phyloP scores from a whole-genome alignment of 2,888 invertebrate species.

The Masnerella sp. region DNA sequence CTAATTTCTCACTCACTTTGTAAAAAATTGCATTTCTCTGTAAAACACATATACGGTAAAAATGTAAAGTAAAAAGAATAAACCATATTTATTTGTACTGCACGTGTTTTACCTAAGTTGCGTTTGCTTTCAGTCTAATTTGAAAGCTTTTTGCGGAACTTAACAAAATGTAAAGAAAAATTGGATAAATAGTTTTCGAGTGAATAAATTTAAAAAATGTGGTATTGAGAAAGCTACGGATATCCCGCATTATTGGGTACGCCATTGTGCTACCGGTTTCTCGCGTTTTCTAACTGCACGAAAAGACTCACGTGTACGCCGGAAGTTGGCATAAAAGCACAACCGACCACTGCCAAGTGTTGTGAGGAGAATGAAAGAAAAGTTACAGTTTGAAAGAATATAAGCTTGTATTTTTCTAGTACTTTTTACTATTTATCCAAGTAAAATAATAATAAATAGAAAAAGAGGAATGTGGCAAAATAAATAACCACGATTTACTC shows the following conservation, averaged over 20 bases:
- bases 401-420: conserved; percentile 23
- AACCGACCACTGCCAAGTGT: conserved; percentile 62
- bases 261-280: conserved; percentile 63
- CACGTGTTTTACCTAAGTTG: neutral
- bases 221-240: conserved; percentile 39
- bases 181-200: conserved; percentile 38
- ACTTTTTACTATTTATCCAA: conserved; percentile 7
- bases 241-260: conserved; percentile 56
- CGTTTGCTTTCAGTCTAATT: conserved; percentile 5
- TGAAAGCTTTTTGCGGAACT: conserved; percentile 11
- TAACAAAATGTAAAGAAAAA: conserved; percentile 35
- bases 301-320: conserved; percentile 50
- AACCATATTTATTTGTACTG: neutral
- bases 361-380: conserved; percentile 39
- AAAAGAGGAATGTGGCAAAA: neutral
- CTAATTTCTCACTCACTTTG: too few relatives aligned
- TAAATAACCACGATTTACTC: too few relatives aligned
- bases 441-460: neutral
- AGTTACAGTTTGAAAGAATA: conserved; percentile 45
- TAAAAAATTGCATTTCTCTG: too few relatives aligned
- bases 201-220: conserved; percentile 40
- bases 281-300: conserved; percentile 48
- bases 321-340: conserved; percentile 65
- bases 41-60: too few relatives aligned
- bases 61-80: too few relatives aligned